Percentiles rank a stretch among this genome's conserved stretches.
These are phyloP conservation scores for Macrotis lagotis DNA, from an alignment of 2,113 vertebrate species.

Conservation along the genomic window DNA sequence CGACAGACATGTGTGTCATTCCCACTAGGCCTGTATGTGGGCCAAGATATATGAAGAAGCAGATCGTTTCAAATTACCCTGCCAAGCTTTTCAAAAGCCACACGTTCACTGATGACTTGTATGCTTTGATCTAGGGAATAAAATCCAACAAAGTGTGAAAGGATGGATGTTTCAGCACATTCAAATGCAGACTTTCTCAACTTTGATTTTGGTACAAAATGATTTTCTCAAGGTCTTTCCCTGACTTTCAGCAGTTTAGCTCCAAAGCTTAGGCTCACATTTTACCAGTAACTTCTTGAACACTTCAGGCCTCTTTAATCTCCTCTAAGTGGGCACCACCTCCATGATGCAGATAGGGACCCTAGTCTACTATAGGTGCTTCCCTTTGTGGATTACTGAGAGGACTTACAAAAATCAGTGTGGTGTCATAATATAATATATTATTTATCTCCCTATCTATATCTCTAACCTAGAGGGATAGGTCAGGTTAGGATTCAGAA, in stretches of 20 bases:
- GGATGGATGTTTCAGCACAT: neutral
- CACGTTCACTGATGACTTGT: neutral
- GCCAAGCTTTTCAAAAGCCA: neutral
- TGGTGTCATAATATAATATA: no score
- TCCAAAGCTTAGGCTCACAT: neutral
- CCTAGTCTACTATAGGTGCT: neutral
- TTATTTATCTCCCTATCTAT: neutral
- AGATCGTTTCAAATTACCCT: neutral
- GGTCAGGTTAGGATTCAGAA: no score
- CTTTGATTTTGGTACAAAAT: neutral
- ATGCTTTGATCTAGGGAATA: neutral
- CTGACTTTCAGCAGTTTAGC: neutral
- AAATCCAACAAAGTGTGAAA: neutral
- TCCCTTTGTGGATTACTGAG: no score
- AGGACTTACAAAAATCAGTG: no score
- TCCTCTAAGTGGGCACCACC: neutral
- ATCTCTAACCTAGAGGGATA: neutral
- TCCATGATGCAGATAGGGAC: neutral
- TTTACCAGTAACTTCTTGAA: neutral
- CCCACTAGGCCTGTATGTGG: neutral
- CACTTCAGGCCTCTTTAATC: no score
- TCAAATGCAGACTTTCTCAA: neutral
- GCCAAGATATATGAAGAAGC: neutral
- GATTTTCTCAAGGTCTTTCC: neutral
- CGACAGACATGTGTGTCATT: slow-evolving; percentile 18